Evolutionary conservation across 1,140 invertebrate species (phyloP), one percentile per base, ranked within the genome.

Genomic region (Ostrea denselamellosa): DNA sequence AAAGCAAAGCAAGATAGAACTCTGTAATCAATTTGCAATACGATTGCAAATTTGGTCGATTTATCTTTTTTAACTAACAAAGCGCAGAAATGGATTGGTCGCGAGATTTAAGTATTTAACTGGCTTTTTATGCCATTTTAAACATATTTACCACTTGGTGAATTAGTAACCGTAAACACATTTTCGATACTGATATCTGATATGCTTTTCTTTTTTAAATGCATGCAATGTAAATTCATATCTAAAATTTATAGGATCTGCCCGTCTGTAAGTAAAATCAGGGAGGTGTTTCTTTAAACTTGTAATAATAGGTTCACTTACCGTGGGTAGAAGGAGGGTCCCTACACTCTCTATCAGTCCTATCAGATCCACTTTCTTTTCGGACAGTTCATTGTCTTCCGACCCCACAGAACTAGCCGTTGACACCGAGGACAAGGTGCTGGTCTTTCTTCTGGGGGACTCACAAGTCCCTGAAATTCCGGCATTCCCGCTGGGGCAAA

Each of bases 281-380:
- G 34, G 34, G 34, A n/a, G n/a, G n/a, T n/a, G n/a, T n/a, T 44
- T 44, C 34, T 44, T 44, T 44, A 44, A 44, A 44, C 1, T 44
- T 44, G 34, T 44, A 44, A 44, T 44, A 44, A 44, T 2, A 5
- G 34, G 34, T 44, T 44, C 17, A 92, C 92, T 93, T 87, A 93
- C 92, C 88, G 91, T 88, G 0, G 92, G 92, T 68, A 93, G 83
- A 12, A 93, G 89, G 22, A 93, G 89, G 0, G 92, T 92, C 0
- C 92, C 92, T 0, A 92, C 91, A 12, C 89, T 91, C 87, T 93
- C 92, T 56, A 93, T 91, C n/a, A 93, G 86, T 9, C 89, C 90
- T 4, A 89, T 85, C 14, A 93, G 62, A 54, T 91, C 92, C 10
- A 93, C 88, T 65, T 91, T 92, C 58, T 88, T 88, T 12, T 92